Evolutionary conservation across 2,797 vertebrate species (phyloP).

Genomic region (Sebastiscus albofasciatus): DNA sequence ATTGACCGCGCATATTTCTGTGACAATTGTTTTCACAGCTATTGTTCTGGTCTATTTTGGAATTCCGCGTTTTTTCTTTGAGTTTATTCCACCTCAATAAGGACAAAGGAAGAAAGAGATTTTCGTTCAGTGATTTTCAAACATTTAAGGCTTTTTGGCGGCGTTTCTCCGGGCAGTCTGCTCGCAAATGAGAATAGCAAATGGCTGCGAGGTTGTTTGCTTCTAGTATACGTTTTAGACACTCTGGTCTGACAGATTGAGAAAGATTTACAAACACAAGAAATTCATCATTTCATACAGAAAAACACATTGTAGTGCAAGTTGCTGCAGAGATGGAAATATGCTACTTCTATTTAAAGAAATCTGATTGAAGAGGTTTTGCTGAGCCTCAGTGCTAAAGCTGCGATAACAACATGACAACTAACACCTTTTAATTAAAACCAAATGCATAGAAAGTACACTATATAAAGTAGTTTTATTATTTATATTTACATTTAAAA

Average conservation of each 20-base stretch:
- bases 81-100: conserved; percentile 65
- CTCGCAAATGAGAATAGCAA: neutral
- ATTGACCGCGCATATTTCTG: conserved; percentile 65
- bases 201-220: neutral
- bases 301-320: neutral
- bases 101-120: conserved; percentile 44
- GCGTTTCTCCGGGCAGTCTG: neutral
- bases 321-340: neutral
- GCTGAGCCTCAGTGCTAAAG: neutral
- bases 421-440: conserved; percentile 32
- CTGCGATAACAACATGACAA: neutral
- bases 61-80: conserved; percentile 55
- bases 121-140: conserved; percentile 45
- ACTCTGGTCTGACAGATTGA: neutral
- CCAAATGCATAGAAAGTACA: conserved; percentile 1
- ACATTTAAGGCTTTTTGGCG: conserved; percentile 32
- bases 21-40: conserved; percentile 74
- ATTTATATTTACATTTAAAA: neutral
- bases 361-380: neutral
- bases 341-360: neutral
- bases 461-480: neutral
- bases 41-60: conserved; percentile 73
- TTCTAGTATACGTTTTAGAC: neutral
- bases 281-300: neutral
- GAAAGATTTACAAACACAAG: neutral